Base-by-base conservation (phyloP, 1,140 invertebrate species). In the Drosophila pruinosa region DNA sequence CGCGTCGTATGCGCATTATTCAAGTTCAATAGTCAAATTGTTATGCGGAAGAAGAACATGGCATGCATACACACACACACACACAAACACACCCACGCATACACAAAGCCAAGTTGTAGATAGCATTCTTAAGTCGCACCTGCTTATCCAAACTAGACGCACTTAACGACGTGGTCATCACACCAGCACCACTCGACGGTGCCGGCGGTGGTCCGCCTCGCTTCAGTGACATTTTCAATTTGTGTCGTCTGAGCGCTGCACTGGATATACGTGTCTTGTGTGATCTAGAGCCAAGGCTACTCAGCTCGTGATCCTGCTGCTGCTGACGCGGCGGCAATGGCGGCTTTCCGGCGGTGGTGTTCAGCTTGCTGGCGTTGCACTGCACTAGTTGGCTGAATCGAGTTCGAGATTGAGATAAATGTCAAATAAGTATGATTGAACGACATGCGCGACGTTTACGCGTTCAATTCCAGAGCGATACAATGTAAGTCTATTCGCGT, bases 171-270 rank as follows among this genome's bases (percentile, higher is more conserved):
- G 83, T 86, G 50, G 88, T 86, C 72, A 89, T 85, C 41, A 76
- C 61, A 0, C 73, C 78, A 8, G 81, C 57, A 41, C 89, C 89
- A 17, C 85, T 77, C 5, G 73, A 78, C 0, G 75, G 65, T 6
- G 89, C 72, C 6, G 89, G 89, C 21, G 89, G 89, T 31, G 89
- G 89, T 14, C 89, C 89, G 14, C 80, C 89, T 1, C 73, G 57
- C 22, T 90, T 90, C 2, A 90, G 70, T 14, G 89, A 90, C 89
- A 90, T 90, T 69, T 89, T 90, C 45, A 90, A 57, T 50, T 78
- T 72, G 12, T 89, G 89, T 3, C 89, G 75, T 57, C 65, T 74
- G 17, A 83, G 26, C 17, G 85, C 80, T 1, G 69, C 89, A 28
- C 75, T 73, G n/a, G 83, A 82, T 5, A 89, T 41, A 58, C 89